These are phyloP conservation scores for Druon quercuslanigerum DNA, from an alignment of 1,140 invertebrate genomes.

Conservation along the genomic window DNA sequence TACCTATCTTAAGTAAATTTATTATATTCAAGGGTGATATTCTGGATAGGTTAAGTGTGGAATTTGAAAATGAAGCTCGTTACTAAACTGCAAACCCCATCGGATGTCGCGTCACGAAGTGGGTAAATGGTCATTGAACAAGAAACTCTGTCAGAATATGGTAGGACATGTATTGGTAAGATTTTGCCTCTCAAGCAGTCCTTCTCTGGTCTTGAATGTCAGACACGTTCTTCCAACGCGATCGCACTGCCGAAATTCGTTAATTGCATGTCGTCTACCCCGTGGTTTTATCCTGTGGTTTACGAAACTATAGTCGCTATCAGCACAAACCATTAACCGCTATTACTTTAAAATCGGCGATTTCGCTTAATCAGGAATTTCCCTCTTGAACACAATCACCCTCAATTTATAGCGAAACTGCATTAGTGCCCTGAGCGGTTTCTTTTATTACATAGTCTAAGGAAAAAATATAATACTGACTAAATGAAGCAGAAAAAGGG, in stretches of 20 bases:
- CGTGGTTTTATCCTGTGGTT: conserved; percentile 40
- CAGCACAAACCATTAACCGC: conserved; percentile 46
- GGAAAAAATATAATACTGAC: too few relatives aligned
- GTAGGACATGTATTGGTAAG: background rate
- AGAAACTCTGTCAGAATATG: background rate
- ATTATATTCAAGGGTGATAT: too few relatives aligned
- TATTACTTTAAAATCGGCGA: conserved; percentile 49
- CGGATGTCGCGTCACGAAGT: too few relatives aligned
- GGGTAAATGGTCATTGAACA: too few relatives aligned
- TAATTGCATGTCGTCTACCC: conserved; percentile 48
- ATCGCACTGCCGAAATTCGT: conserved; percentile 44
- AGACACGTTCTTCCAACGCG: conserved; percentile 46
- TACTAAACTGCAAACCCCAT: too few relatives aligned
- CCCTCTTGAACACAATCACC: background rate
- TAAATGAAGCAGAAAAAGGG: too few relatives aligned
- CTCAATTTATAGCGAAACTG: background rate
- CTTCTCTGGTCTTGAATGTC: conserved; percentile 44
- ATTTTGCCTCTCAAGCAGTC: background rate
- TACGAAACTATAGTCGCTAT: conserved; percentile 27
- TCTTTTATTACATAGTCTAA: too few relatives aligned
- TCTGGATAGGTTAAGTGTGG: too few relatives aligned
- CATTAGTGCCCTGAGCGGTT: too few relatives aligned
- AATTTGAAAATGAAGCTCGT: too few relatives aligned
- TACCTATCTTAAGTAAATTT: too few relatives aligned
- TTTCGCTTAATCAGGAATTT: conserved; percentile 46